These are phyloP conservation scores for Typhlichthys eigenmanni DNA, from an alignment of 2,797 vertebrate genomes.

Conservation along the genomic window DNA sequence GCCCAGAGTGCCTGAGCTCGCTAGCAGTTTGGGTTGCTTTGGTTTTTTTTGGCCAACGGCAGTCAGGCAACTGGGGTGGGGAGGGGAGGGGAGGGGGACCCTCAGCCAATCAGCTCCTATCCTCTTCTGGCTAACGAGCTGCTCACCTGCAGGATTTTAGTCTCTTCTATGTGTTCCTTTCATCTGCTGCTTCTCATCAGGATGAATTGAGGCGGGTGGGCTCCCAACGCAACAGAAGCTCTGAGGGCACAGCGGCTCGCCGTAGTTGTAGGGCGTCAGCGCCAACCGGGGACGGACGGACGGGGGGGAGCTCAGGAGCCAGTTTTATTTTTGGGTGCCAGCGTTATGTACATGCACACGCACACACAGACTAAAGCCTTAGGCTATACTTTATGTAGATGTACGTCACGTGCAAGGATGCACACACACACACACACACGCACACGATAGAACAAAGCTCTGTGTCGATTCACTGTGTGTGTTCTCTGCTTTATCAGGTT, in stretches of 20 bases:
- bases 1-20: conserved; percentile 42
- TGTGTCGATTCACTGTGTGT: conserved; percentile 56
- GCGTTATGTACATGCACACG: conserved; percentile 36
- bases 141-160: conserved; percentile 51
- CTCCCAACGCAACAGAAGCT: conserved; percentile 70
- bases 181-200: conserved; percentile 42
- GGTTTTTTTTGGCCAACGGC: conserved; percentile 15
- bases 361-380: conserved; percentile 17
- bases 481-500: conserved; percentile 69
- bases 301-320: conserved; percentile 64
- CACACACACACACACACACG: conserved; percentile 31
- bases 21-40: conserved; percentile 12
- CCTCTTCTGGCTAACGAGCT: conserved; percentile 44
- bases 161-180: conserved; percentile 41
- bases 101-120: conserved; percentile 37
- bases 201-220: conserved; percentile 38
- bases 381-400: conserved; percentile 30
- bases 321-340: conserved; percentile 70
- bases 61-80: conserved; percentile 20
- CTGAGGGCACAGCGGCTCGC: conserved; percentile 39
- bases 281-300: conserved; percentile 29
- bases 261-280: conserved; percentile 46
- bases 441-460: conserved; percentile 34
- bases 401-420: conserved; percentile 31
- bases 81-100: conserved; percentile 8